These are phyloP conservation scores for Oikopleura dioica DNA, from an alignment of 23 tunicate genomes.

Conservation along the genomic window DNA sequence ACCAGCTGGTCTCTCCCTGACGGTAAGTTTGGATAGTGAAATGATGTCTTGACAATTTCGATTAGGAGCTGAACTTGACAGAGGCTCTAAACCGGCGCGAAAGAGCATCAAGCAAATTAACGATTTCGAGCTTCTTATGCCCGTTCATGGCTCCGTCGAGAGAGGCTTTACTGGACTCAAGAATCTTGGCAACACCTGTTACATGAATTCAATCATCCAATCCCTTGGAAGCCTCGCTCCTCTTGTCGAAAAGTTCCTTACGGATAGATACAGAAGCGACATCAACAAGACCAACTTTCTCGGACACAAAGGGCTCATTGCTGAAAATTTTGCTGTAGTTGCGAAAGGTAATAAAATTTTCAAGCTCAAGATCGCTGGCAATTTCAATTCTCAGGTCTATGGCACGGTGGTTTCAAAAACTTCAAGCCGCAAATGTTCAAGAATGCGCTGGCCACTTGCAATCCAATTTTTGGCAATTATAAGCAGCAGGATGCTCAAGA, in stretches of 20 bases:
- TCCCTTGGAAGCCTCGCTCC: conserved; percentile 23
- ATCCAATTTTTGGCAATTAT: conserved; percentile 23
- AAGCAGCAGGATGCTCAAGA: conserved; percentile 86
- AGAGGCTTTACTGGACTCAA: conserved; percentile 53
- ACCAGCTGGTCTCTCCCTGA: not conserved
- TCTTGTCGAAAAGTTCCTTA: conserved; percentile 59
- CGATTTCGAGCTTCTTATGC: not conserved
- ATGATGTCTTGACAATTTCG: too few species aligned
- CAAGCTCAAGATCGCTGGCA: too few species aligned
- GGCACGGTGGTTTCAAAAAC: conserved; percentile 39
- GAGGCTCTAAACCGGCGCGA: too few species aligned
- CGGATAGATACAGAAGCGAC: conserved; percentile 21
- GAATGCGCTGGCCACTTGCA: conserved; percentile 20
- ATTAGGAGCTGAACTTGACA: too few species aligned
- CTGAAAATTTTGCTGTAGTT: conserved; percentile 48
- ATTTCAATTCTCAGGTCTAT: too few species aligned
- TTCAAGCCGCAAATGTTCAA: conserved; percentile 52
- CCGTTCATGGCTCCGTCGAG: conserved; percentile 12
- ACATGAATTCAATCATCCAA: conserved; percentile 78
- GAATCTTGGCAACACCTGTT: conserved; percentile 92
- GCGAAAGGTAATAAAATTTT: too few species aligned
- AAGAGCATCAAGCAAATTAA: too few species aligned
- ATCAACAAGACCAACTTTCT: conserved; percentile 28
- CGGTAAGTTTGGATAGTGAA: too few species aligned
- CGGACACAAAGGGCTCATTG: conserved; percentile 58